These are phyloP conservation scores for Heteromurus nitidus DNA, from an alignment of 2,888 invertebrate species.

Conservation along the genomic window DNA sequence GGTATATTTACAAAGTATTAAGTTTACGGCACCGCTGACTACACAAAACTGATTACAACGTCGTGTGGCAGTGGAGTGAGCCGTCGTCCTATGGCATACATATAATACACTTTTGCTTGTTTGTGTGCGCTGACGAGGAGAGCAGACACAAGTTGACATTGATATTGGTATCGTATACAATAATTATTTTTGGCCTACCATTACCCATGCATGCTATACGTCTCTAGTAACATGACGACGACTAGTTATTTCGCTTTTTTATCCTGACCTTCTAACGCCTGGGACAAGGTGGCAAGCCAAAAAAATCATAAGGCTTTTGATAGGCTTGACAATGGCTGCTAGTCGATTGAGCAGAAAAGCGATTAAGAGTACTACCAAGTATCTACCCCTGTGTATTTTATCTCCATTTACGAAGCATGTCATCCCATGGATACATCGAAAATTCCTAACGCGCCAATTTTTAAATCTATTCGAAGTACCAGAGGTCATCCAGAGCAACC, in stretches of 20 bases:
- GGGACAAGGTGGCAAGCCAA: slow-evolving; percentile 47
- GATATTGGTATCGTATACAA: slow-evolving; percentile 65
- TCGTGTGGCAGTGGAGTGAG: slow-evolving; percentile 2
- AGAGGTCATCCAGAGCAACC: no score
- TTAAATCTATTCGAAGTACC: no score
- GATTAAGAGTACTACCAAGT: no score
- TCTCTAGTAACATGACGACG: neutral
- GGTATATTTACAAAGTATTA: slow-evolving; percentile 10
- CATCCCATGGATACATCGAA: no score
- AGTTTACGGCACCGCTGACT: slow-evolving; percentile 3
- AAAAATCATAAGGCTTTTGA: slow-evolving; percentile 6
- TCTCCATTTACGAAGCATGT: no score
- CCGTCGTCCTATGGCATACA: no score
- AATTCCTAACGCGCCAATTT: no score
- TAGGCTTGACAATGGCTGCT: neutral
- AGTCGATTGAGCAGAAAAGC: neutral
- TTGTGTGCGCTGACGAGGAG: neutral
- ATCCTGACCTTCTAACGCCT: slow-evolving; percentile 51
- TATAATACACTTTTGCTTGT: no score
- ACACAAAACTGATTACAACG: slow-evolving; percentile 5
- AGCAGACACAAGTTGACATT: slow-evolving; percentile 61
- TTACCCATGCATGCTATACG: neutral
- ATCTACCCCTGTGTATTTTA: no score
- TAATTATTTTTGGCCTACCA: slow-evolving; percentile 48
- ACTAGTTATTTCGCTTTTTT: slow-evolving; percentile 20